Percentiles rank a stretch among this genome's conserved stretches.
phyloP scores from a whole-genome alignment of 2,888 invertebrate genomes.

The Lamellibrachia columna region DNA sequence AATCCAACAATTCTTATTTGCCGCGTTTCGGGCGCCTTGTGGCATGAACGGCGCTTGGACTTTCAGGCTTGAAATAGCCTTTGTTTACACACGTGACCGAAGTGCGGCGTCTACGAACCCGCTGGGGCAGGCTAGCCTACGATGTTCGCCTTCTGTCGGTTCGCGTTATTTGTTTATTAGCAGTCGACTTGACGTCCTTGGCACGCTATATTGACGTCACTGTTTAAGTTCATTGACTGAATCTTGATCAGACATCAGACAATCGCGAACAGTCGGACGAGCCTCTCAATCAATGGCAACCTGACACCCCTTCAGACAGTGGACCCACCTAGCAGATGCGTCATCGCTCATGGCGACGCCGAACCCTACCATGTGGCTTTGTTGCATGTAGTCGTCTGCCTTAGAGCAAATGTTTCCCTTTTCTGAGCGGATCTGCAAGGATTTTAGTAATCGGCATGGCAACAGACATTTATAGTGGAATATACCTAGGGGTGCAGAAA shows the following conservation, averaged over 20 bases:
- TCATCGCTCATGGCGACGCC: neutral
- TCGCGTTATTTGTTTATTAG: neutral
- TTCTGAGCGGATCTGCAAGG: neutral
- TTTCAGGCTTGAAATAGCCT: neutral
- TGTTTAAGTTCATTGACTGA: neutral
- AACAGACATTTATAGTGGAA: conserved; percentile 10
- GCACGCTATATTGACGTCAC: neutral
- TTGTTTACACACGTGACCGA: neutral
- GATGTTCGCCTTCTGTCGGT: neutral
- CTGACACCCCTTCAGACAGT: neutral
- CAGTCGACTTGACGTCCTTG: neutral
- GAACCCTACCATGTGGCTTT: neutral
- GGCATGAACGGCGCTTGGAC: neutral
- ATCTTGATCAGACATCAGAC: neutral
- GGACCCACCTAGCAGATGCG: conserved; percentile 16
- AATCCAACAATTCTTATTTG: neutral
- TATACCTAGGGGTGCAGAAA: conserved; percentile 16
- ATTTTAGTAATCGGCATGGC: neutral
- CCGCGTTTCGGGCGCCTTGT: neutral
- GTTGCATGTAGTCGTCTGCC: neutral
- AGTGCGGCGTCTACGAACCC: neutral
- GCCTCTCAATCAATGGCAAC: conserved; percentile 8
- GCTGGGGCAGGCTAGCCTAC: neutral
- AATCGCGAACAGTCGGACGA: conserved; percentile 9
- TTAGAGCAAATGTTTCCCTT: neutral